Evolutionary conservation across 92 coral and sea anemone species (phyloP).

Genomic region (Montipora capitata): DNA sequence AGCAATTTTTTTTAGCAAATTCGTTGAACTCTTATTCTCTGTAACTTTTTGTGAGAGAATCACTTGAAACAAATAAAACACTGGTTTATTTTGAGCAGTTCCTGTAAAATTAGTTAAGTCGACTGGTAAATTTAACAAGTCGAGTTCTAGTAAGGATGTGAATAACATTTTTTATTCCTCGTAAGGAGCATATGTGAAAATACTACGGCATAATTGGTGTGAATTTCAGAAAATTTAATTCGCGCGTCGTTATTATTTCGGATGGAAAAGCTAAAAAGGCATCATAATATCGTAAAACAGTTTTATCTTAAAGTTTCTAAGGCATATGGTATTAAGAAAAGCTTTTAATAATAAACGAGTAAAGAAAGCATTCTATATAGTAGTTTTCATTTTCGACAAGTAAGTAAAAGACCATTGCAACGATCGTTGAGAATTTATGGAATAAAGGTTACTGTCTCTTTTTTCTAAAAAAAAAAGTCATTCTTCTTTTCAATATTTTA

Average conservation of each 20-base stretch:
- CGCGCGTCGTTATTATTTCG: background rate
- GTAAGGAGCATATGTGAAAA: background rate
- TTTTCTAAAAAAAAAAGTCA: no score
- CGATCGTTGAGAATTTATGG: no score
- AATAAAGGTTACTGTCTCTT: no score
- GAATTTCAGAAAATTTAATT: background rate
- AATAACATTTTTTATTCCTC: background rate
- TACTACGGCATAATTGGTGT: background rate
- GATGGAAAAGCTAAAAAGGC: background rate
- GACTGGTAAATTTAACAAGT: constrained; percentile 54
- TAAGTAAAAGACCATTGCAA: no score
- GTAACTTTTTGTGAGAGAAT: background rate
- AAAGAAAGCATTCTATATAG: background rate
- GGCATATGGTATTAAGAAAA: background rate
- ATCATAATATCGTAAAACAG: background rate
- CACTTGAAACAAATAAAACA: constrained; percentile 25
- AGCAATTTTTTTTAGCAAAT: background rate
- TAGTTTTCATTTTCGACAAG: no score
- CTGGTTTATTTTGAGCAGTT: constrained; percentile 28
- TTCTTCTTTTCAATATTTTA: no score
- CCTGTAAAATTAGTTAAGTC: constrained; percentile 48
- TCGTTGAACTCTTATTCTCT: background rate
- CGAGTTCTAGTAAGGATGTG: background rate
- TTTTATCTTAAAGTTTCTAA: background rate
- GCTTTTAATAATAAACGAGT: background rate